Evolutionary conservation across 2,113 vertebrate species (phyloP).

Genomic region (Calyptommatus sinebrachiatus): DNA sequence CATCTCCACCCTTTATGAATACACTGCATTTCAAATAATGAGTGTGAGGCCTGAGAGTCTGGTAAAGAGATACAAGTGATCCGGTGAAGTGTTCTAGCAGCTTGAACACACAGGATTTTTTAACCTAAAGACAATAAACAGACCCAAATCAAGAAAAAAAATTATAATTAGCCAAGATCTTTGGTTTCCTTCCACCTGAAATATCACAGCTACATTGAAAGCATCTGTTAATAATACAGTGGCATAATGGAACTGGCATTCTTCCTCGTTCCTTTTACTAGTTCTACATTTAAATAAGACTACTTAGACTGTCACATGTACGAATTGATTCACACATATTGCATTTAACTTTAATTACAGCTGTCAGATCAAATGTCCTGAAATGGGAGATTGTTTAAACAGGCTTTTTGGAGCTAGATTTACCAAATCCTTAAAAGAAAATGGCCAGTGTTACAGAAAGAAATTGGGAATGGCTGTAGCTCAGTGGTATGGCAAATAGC

Average conservation of each 20-base stretch:
- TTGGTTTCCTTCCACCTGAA: background rate
- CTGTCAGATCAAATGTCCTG: background rate
- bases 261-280: background rate
- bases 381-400: background rate
- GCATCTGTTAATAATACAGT: background rate
- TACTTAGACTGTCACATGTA: background rate
- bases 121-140: no score
- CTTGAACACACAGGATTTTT: background rate
- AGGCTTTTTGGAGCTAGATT: background rate
- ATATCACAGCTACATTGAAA: background rate
- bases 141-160: no score
- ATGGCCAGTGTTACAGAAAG: background rate
- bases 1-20: conserved; percentile 12
- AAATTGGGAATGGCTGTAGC: no score
- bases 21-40: background rate
- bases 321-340: background rate
- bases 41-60: conserved; percentile 9
- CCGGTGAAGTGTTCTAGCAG: background rate
- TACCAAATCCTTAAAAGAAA: background rate
- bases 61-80: background rate
- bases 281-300: background rate
- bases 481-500: no score
- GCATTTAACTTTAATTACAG: background rate
- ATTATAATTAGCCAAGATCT: background rate
- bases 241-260: background rate